A percentile compares a stretch with the other conserved stretches of the same genome.
phyloP scores from a whole-genome alignment of 2,113 vertebrate genomes.

The Panthera uncia region DNA sequence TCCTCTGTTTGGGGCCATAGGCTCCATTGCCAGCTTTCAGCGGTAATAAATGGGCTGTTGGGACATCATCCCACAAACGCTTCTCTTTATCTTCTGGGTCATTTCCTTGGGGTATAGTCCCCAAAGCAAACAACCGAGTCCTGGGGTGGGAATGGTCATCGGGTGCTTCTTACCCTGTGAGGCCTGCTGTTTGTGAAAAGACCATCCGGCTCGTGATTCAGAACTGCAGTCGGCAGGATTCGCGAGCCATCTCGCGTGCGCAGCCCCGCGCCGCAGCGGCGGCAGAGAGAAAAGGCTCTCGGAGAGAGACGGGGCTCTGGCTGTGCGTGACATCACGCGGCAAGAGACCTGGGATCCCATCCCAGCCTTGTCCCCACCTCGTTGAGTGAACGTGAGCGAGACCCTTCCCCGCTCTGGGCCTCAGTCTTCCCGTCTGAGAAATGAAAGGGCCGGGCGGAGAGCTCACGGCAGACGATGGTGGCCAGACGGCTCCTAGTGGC shows the following conservation, averaged over 20 bases:
- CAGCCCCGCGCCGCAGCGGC: background rate
- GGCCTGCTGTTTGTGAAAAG: background rate
- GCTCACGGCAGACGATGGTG: background rate
- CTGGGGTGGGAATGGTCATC: accelerated
- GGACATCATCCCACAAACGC: background rate
- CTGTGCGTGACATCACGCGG: background rate
- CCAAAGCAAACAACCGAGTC: background rate
- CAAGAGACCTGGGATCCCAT: background rate
- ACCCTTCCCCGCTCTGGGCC: background rate
- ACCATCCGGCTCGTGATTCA: background rate
- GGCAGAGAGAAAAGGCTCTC: accelerated
- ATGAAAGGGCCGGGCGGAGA: background rate
- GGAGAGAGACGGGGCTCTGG: background rate
- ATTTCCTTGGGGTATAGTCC: background rate
- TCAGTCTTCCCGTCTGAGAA: background rate
- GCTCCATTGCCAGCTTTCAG: background rate
- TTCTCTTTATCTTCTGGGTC: background rate
- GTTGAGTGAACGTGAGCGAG: background rate
- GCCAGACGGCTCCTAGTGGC: background rate
- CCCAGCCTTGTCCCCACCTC: background rate
- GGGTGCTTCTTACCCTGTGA: background rate
- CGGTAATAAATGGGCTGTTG: background rate
- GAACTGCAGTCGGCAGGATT: accelerated
- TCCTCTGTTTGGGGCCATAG: background rate
- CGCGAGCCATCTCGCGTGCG: accelerated